These are phyloP conservation scores for Calyptomena viridis DNA, from an alignment of 2,113 vertebrate species.

Conservation along the genomic window DNA sequence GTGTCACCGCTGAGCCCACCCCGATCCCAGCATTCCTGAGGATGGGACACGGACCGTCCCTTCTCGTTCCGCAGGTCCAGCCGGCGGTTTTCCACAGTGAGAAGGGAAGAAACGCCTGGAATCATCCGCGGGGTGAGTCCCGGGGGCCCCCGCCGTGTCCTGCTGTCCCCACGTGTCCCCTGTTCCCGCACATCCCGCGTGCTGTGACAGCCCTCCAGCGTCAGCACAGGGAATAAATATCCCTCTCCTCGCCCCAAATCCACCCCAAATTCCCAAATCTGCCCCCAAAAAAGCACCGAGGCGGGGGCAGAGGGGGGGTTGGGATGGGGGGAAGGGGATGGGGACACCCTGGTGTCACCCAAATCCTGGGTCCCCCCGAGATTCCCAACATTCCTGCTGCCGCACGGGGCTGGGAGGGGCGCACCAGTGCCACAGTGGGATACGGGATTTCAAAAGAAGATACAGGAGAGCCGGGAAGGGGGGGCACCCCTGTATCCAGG, in stretches of 20 bases:
- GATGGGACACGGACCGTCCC: neutral
- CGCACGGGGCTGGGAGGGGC: neutral
- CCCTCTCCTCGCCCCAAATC: too few species aligned
- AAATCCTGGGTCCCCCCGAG: too few species aligned
- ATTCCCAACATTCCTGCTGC: too few species aligned
- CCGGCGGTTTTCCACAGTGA: neutral
- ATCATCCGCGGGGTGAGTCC: neutral
- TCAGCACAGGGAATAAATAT: neutral
- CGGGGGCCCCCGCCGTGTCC: neutral
- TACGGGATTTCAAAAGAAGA: too few species aligned
- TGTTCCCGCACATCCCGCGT: neutral
- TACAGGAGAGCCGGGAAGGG: too few species aligned
- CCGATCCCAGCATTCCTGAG: neutral
- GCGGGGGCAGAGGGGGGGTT: too few species aligned
- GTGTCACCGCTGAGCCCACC: neutral
- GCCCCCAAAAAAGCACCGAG: too few species aligned
- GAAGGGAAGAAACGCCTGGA: neutral
- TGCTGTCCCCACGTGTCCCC: neutral
- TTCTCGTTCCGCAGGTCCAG: neutral
- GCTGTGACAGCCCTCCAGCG: neutral
- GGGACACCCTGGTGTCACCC: too few species aligned
- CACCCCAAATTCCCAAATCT: too few species aligned
- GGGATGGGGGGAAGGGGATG: too few species aligned
- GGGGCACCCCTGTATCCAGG: too few species aligned
- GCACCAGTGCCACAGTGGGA: too few species aligned